Conservation (phyloP, 2,888 invertebrate species). For the Exephanes ischioxanthus region DNA sequence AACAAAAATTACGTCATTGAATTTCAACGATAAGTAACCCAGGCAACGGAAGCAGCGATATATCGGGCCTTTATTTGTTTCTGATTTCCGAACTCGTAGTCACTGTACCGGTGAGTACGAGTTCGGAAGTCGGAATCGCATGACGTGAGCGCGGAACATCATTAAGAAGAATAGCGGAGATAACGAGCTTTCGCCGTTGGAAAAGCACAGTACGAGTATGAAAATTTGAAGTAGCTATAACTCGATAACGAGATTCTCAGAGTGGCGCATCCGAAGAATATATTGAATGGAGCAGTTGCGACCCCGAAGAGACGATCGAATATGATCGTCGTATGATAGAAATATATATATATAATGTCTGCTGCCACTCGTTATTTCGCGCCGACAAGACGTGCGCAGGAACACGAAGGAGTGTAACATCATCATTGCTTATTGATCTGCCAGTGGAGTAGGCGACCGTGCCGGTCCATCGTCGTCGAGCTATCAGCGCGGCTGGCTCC, state of each 20-base stretch:
- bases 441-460: constrained; percentile 6
- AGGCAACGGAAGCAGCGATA: not conserved
- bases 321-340: not conserved
- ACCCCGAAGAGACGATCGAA: not conserved
- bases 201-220: not conserved
- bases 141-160: not conserved
- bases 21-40: constrained; percentile 8
- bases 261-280: not conserved
- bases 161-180: not conserved
- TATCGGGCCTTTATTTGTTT: not conserved
- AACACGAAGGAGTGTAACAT: constrained; percentile 16
- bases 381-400: not conserved
- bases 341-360: not conserved
- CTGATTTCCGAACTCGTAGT: not conserved
- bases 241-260: constrained; percentile 2
- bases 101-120: not conserved
- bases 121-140: no score
- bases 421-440: constrained; percentile 50
- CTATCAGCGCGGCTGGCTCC: constrained; percentile 20
- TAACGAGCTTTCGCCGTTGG: not conserved
- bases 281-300: not conserved
- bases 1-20: not conserved
- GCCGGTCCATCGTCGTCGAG: constrained; percentile 14
- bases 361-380: constrained; percentile 1
- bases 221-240: constrained; percentile 10